phyloP scores from a whole-genome alignment of 2,797 vertebrate species.

The Picus viridis region DNA sequence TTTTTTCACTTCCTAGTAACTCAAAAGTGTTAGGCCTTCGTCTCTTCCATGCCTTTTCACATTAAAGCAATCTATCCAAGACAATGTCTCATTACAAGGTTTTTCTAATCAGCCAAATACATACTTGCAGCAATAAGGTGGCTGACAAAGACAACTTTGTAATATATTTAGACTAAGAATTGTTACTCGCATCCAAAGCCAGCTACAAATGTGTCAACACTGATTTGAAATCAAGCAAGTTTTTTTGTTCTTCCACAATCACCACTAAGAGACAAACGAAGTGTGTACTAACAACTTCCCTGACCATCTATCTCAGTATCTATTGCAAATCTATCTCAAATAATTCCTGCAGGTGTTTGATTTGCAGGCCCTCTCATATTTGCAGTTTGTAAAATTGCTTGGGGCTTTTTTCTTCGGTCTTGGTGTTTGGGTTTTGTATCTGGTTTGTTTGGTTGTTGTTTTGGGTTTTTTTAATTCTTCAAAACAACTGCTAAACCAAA shows the following conservation, averaged over 20 bases:
- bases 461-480: not conserved
- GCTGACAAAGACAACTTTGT: not conserved
- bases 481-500: not conserved
- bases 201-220: not conserved
- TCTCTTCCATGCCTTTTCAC: not conserved
- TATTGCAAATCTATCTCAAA: not conserved
- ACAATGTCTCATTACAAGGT: not conserved
- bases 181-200: not conserved
- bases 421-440: not conserved
- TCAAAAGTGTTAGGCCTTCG: not conserved
- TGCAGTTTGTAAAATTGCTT: not conserved
- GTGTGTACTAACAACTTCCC: not conserved
- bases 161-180: not conserved
- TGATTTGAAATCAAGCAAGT: not conserved
- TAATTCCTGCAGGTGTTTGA: not conserved
- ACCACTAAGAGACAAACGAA: not conserved
- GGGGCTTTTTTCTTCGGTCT: not conserved
- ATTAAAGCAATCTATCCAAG: not conserved
- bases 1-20: not conserved
- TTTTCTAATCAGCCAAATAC: not conserved
- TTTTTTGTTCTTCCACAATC: not conserved
- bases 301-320: not conserved
- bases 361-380: not conserved
- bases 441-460: no score
- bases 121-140: not conserved